Conservation (phyloP, 2,113 vertebrate species). For the Agapornis roseicollis region DNA sequence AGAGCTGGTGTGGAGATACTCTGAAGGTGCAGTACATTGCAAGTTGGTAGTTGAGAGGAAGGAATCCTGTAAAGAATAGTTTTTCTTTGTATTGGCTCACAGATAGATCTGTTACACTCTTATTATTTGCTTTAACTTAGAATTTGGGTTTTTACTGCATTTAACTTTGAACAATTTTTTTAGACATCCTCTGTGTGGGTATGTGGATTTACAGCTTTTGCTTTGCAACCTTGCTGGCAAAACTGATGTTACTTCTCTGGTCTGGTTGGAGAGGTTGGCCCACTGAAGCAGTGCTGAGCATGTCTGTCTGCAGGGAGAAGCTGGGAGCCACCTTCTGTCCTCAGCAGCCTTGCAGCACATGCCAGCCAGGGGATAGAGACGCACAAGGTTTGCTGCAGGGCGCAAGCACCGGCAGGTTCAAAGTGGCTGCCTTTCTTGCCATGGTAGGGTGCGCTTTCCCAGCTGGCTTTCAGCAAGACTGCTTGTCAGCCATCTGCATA, state of each 20-base stretch:
- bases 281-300: accelerated
- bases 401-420: accelerated
- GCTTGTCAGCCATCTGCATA: not conserved
- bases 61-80: not conserved
- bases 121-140: not conserved
- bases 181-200: not conserved
- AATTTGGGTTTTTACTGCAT: not conserved
- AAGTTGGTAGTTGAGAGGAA: not conserved
- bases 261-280: accelerated
- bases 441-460: accelerated
- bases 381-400: not conserved
- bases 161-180: not conserved
- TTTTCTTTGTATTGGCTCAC: not conserved
- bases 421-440: not conserved
- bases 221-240: not conserved
- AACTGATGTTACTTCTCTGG: not conserved
- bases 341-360: not conserved
- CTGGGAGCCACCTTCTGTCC: not conserved
- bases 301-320: not conserved
- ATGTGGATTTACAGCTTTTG: not conserved
- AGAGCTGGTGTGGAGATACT: not conserved
- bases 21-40: not conserved
- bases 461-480: not conserved
- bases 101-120: not conserved
- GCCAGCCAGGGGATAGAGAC: not conserved